Conservation (phyloP, 1,140 invertebrate genomes). For the Lepidurus arcticus region DNA sequence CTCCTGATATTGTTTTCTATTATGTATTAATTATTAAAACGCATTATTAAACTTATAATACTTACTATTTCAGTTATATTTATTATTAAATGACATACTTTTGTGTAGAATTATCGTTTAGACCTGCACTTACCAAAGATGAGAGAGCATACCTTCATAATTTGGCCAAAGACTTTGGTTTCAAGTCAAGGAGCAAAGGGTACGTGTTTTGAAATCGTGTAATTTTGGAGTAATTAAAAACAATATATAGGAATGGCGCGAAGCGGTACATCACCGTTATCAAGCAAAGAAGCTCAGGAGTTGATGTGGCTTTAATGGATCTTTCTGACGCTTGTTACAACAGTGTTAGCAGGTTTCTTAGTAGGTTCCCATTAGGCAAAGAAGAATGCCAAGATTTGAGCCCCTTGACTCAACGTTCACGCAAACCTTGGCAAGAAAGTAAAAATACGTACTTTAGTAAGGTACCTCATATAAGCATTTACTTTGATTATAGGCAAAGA, state of each 20-base stretch:
- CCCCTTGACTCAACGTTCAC: slow-evolving; percentile 5
- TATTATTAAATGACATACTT: neutral
- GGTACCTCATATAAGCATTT: neutral
- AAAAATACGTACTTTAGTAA: neutral
- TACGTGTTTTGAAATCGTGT: neutral
- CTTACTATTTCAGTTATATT: neutral
- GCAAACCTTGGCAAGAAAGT: slow-evolving; percentile 20
- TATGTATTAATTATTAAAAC: neutral
- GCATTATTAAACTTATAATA: neutral
- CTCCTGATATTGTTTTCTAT: no score
- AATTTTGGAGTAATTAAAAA: neutral
- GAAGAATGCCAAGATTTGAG: slow-evolving; percentile 29
- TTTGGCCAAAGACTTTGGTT: slow-evolving; percentile 24
- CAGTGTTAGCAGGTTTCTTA: slow-evolving; percentile 10
- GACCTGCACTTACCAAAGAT: slow-evolving; percentile 24
- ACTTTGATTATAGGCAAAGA: neutral
- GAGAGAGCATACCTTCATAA: slow-evolving; percentile 31
- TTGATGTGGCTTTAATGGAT: neutral
- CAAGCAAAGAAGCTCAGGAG: slow-evolving; percentile 16
- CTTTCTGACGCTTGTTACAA: neutral
- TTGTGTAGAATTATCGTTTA: neutral
- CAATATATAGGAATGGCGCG: neutral
- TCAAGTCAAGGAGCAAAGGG: slow-evolving; percentile 32
- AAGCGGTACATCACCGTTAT: slow-evolving; percentile 24
- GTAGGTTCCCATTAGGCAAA: slow-evolving; percentile 24